Evolutionary conservation across 2,113 vertebrate species (phyloP), one percentile per base, ranked within the genome.

Genomic region (Misgurnus anguillicaudatus): DNA sequence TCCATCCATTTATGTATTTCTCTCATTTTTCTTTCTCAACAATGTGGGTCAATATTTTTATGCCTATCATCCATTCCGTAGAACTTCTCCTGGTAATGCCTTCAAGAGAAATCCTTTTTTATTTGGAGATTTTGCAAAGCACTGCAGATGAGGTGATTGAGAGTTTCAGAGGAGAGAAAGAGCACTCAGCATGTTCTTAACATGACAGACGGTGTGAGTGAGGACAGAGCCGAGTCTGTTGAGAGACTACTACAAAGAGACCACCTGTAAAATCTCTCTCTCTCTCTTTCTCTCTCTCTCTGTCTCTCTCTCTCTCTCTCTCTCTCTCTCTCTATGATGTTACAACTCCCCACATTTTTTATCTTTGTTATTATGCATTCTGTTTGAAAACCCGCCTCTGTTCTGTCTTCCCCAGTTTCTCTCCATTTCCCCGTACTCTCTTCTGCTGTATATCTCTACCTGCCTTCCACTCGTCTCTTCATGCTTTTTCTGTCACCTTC

Each of bases 341-440:
- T 69, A 72, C 79, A 55, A 74, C 62, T 80, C 84, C 41, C 58
- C 63, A 45, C 57, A 58, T 80, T 57, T 47, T 75, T 53, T 19
- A 4, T 9, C 61, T 13, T 79, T 74, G 77, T 81, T 83, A 81
- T 79, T 79, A 38, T 58, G 8, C 24, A 82, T 80, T 87, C 81
- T 75, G 68, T 84, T 85, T 83, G 53, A 83, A 80, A 72, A 70
- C 51, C 21, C 65, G 57, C 78, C 47, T 87, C 87, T 62, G 21
- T 83, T 61, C 83, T 86, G 87, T 87, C 48, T 55, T 69, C 57
- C 38, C 13, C 63, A 77, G 57, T 80, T 63, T 81, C 82, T 36
- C 42, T 71, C 21, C 70, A 75, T 62, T 58, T 51, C 24, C 77
- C 64, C 55, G 72, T 62, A 64, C 3, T 82, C 69, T 62, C 78